phyloP scores from a whole-genome alignment of 2,797 vertebrate species.

The Clarias laeviceps region DNA sequence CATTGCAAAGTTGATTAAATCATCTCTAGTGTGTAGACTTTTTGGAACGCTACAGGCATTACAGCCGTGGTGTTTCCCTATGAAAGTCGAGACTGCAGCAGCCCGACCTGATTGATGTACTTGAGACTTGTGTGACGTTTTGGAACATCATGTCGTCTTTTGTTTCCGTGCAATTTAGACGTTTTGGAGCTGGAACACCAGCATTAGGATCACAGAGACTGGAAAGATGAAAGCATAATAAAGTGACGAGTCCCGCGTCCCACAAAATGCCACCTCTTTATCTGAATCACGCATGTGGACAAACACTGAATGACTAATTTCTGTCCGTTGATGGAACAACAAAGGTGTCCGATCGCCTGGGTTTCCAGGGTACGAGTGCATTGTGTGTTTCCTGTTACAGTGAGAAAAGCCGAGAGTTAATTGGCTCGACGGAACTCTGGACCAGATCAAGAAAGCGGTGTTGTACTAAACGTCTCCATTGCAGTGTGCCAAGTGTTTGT shows the following conservation, averaged over 20 bases:
- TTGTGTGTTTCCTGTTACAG: slow-evolving; percentile 15
- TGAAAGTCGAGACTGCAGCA: not conserved
- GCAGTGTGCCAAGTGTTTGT: slow-evolving; percentile 5
- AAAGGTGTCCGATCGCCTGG: slow-evolving; percentile 58
- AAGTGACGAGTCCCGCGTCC: slow-evolving; percentile 37
- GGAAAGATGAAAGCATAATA: slow-evolving; percentile 49
- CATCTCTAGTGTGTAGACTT: not conserved
- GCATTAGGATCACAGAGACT: slow-evolving; percentile 20
- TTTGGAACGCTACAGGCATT: not conserved
- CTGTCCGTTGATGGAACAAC: slow-evolving; percentile 65
- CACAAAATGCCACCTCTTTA: slow-evolving; percentile 69
- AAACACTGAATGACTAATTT: slow-evolving; percentile 73
- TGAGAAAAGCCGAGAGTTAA: not conserved
- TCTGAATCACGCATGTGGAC: slow-evolving; percentile 74
- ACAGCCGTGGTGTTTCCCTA: not conserved
- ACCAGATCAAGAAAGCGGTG: not conserved
- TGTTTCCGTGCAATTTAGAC: slow-evolving; percentile 3
- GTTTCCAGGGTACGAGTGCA: slow-evolving; percentile 48
- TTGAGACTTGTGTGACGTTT: not conserved
- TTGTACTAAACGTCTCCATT: not conserved
- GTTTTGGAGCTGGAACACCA: slow-evolving; percentile 10
- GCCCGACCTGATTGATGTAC: not conserved
- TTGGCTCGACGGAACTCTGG: not conserved
- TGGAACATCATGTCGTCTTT: not conserved
- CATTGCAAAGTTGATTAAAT: no score